Evolutionary conservation across 2,888 invertebrate genomes (phyloP).

Genomic region (Ophraella communa): DNA sequence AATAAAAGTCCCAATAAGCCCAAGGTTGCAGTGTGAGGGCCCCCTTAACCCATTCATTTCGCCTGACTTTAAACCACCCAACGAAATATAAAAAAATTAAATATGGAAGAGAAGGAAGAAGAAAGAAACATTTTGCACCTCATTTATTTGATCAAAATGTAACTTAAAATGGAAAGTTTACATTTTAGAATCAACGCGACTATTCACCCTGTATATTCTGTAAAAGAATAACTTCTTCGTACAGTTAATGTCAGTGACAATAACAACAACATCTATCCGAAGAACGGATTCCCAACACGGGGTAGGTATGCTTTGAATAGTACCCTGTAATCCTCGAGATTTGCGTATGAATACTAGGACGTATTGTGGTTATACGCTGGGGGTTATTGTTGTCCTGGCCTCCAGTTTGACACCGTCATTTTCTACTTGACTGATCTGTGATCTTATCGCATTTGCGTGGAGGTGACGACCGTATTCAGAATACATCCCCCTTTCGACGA

Average conservation of each 20-base stretch:
- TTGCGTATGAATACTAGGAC: conserved; percentile 58
- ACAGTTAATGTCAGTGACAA: background rate
- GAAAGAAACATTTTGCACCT: no score
- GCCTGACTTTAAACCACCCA: no score
- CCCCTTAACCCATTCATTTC: no score
- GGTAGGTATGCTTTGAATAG: conserved; percentile 28
- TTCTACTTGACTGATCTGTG: conserved; percentile 60
- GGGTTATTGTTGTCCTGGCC: conserved; percentile 56
- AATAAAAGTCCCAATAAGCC: no score
- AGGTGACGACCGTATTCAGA: conserved; percentile 48
- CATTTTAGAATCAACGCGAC: no score
- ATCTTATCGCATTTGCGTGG: conserved; percentile 56
- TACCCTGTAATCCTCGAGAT: conserved; percentile 54
- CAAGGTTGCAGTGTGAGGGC: no score
- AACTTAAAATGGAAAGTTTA: no score
- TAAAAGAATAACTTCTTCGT: background rate
- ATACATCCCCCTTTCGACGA: conserved; percentile 42
- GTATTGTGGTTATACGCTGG: conserved; percentile 47
- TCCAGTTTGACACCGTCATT: conserved; percentile 60
- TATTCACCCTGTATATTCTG: no score
- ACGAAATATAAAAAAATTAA: no score
- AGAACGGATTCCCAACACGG: background rate
- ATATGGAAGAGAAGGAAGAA: no score
- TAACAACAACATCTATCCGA: background rate
- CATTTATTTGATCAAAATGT: no score